Percentiles rank a stretch among this genome's conserved stretches.
phyloP scores from a whole-genome alignment of 2,797 vertebrate species.

The Microcaecilia unicolor region DNA sequence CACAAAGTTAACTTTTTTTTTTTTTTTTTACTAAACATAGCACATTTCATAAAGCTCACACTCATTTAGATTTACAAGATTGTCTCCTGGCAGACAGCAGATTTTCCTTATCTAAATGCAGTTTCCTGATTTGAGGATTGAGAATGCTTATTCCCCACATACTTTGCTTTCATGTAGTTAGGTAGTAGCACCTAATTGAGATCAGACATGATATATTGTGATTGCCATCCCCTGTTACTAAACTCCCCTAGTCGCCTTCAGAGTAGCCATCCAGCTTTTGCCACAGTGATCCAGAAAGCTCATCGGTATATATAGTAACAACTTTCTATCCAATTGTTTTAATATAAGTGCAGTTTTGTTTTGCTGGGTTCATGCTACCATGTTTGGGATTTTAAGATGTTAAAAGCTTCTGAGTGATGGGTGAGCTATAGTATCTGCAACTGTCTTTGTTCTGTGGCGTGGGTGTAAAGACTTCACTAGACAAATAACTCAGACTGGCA shows the following conservation, averaged over 20 bases:
- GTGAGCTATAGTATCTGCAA: neutral
- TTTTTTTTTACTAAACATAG: neutral
- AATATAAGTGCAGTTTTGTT: too few relatives aligned
- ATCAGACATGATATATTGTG: rapidly evolving
- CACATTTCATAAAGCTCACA: neutral
- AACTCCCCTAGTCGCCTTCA: too few relatives aligned
- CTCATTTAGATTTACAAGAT: neutral
- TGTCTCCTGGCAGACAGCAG: rapidly evolving
- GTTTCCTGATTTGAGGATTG: too few relatives aligned
- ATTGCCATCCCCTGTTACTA: rapidly evolving
- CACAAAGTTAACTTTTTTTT: neutral
- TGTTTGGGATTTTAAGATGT: neutral
- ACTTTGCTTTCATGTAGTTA: rapidly evolving
- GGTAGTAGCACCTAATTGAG: neutral
- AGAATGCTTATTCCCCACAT: too few relatives aligned
- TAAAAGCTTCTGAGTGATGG: neutral
- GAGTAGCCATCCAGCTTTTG: too few relatives aligned
- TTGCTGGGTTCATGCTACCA: neutral
- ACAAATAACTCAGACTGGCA: conserved; percentile 10
- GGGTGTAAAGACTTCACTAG: neutral
- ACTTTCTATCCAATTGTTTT: too few relatives aligned
- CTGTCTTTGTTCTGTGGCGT: neutral
- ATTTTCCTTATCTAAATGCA: neutral
- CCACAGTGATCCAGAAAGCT: too few relatives aligned
- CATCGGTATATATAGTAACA: too few relatives aligned